A percentile compares a stretch with the other conserved stretches of the same genome.
Evolutionary conservation across 2,797 vertebrate genomes (phyloP).

Genomic region (Lacerta agilis): DNA sequence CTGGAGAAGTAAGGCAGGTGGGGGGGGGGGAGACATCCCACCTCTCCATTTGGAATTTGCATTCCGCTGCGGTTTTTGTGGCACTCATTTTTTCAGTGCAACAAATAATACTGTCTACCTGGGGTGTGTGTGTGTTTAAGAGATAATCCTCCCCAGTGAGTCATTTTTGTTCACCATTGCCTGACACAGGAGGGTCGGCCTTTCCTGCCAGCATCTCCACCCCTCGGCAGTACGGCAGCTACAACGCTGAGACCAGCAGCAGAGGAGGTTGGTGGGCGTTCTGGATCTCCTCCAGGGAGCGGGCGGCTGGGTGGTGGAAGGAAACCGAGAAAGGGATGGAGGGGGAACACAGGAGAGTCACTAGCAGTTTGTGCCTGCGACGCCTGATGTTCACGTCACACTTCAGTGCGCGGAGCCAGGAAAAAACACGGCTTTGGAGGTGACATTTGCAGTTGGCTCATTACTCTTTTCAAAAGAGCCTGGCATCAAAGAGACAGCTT

Average conservation of each 20-base stretch:
- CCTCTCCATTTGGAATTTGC: background rate
- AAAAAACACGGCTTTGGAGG: conserved; percentile 74
- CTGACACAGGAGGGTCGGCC: background rate
- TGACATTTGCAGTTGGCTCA: conserved; percentile 80
- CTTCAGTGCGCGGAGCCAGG: conserved; percentile 75
- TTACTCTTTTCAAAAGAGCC: conserved; percentile 82
- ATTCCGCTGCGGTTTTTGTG: background rate
- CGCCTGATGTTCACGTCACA: conserved; percentile 78
- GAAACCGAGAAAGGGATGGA: conserved; percentile 38
- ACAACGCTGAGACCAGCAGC: background rate
- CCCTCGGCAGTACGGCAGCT: background rate
- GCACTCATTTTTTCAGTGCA: background rate
- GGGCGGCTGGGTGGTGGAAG: conserved; percentile 37
- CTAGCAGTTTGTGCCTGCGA: conserved; percentile 73
- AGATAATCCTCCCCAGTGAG: background rate
- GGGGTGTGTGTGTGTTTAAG: background rate
- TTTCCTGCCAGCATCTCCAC: background rate
- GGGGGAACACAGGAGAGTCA: conserved; percentile 53
- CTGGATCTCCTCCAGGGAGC: conserved; percentile 44
- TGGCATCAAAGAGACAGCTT: conserved; percentile 79
- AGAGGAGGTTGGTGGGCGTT: conserved; percentile 27
- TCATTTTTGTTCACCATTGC: no score
- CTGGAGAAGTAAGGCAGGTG: background rate
- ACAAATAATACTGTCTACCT: no score
- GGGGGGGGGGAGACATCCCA: accelerated